Base-by-base conservation (phyloP, 2,888 invertebrate species). In the Dexiosoma caninum region DNA sequence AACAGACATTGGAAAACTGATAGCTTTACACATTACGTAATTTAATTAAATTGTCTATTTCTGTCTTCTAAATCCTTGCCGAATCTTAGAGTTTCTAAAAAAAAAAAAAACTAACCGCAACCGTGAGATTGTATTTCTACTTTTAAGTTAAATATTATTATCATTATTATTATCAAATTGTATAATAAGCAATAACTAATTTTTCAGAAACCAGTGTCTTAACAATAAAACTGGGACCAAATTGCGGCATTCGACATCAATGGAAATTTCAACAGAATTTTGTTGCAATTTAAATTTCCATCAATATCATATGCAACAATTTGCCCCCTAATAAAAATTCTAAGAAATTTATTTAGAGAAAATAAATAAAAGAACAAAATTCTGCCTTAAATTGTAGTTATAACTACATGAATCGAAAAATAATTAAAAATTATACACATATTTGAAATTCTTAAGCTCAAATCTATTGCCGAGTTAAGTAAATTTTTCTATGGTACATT, bases 391-490 rank as follows among this genome's bases (percentile, higher is more conserved):
- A 69, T 51, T 53, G 35, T 49, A 60, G 67, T 69, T 62, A 40
- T 37, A 57, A 69, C 55, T 35, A 35, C 51, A 21, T 27, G 37
- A 49, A 19, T 14, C 2, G 35, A 30, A 66, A 35, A 51, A 49
- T 9, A 40, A 60, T 3, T 27, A 27, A 27, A 7, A 72, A 44
- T 46, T 19, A 42, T 12, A 71, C 14, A 37, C 40, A 6, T 75
- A 60, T 66, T 55, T 80, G 30, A 70, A 70, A 62, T 44, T 62
- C 7, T 51, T 70, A 77, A 77, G 81, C 81, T 81, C 81, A 81
- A 81, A 77, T 74, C 57, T 77, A 74, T 77, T 77, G 77, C 72
- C 72, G 69, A 77, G 77, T 53, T 74, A 21, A 14, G 10, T 9
- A 40, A 57, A n/a, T 12, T 37, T 23, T 9, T 35, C 12, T 21